Evolutionary conservation across 2,797 vertebrate species (phyloP).

Genomic region (Lacerta bilineata): DNA sequence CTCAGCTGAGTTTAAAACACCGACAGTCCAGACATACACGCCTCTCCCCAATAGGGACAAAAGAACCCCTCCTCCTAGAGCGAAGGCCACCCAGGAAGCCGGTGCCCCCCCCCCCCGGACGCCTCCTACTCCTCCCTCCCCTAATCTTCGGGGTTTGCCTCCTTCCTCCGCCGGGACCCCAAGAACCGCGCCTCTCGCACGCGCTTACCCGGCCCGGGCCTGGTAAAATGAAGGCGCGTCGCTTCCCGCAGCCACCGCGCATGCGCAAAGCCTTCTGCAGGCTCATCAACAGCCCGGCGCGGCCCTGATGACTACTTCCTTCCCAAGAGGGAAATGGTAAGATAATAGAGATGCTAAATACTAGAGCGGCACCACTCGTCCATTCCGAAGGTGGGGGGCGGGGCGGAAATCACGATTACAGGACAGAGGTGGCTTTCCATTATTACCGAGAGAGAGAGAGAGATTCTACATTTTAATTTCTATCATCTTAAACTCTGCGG

Average conservation of each 20-base stretch:
- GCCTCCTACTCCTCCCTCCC: neutral
- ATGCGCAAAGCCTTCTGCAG: neutral
- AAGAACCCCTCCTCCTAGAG: neutral
- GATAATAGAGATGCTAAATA: neutral
- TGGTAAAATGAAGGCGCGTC: neutral
- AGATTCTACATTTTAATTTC: neutral
- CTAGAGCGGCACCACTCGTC: neutral
- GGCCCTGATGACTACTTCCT: neutral
- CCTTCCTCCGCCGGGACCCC: too few species aligned
- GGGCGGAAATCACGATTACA: neutral
- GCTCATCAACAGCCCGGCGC: neutral
- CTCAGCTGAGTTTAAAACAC: too few species aligned
- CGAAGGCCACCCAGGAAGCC: neutral
- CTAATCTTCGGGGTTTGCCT: accelerated
- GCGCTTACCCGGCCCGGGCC: neutral
- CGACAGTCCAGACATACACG: too few species aligned
- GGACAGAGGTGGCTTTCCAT: neutral
- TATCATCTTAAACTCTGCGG: neutral
- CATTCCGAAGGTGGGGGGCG: too few species aligned
- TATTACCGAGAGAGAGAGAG: neutral
- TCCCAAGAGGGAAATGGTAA: accelerated
- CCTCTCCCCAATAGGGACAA: too few species aligned
- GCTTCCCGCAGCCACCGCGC: neutral
- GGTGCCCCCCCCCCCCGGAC: neutral
- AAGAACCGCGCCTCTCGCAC: neutral